Base-by-base conservation (phyloP, 2,797 vertebrate genomes). In the Amphiprion clarkii region DNA sequence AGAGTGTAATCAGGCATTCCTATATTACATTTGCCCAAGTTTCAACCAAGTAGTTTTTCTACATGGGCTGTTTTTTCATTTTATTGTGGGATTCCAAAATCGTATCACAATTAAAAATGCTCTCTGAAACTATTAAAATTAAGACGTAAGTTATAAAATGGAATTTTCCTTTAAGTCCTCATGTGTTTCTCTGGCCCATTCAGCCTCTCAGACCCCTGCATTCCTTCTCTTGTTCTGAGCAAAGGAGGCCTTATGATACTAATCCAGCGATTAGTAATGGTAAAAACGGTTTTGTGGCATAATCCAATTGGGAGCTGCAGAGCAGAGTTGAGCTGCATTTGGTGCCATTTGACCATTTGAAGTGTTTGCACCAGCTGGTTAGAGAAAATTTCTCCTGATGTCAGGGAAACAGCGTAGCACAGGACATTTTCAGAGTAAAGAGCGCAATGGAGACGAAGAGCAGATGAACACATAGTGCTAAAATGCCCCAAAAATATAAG, bases 231-330 rank as follows among this genome's bases (percentile, higher is more conserved):
- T 55, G n/a, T 69, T 85, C 73, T 54, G 31, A 74, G 76, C 51
- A 74, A 76, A 82, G 13, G 69, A 81, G 81, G 84, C 84, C 83
- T 88, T 88, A 81, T 91, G 87, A 88, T 85, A 55, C 86, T 91
- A 92, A 93, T 92, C 89, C 86, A 74, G 66, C n/a, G 79, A 92
- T 91, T 92, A 90, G 78, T 75, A 78, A 68, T 13, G 44, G 39
- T 80, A 49, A 80, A 87, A 89, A 87, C 4, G 29, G 51, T 81
- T 89, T 86, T 86, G 65, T 81, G 67, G 66, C 0, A 0, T 90
- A 89, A 89, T 91, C 83, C 84, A 88, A 84, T 86, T 83, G 81
- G 55, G 56, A 71, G 57, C 83, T 6, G 5, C 46, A 52, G 74
- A 67, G 68, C 54, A 42, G 73, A 63, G 64, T 71, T 71, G 40